phyloP scores from a whole-genome alignment of 2,797 vertebrate species.

The Lepus oiostolus region DNA sequence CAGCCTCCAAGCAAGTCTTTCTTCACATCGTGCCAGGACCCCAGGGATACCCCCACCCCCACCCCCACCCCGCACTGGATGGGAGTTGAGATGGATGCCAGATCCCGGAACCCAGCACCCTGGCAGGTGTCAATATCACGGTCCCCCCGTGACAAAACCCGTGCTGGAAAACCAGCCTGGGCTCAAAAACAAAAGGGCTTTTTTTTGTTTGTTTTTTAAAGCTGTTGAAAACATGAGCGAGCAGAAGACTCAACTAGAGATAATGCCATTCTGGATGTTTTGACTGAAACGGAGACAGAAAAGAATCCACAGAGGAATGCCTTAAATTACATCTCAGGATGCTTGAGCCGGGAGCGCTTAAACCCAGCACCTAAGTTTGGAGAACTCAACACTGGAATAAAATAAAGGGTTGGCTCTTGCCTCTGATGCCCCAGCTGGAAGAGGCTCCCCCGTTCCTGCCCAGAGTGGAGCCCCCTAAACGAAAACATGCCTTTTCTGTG shows the following conservation, averaged over 20 bases:
- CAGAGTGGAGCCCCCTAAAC: background rate
- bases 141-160: background rate
- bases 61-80: too few relatives aligned
- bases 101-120: rapidly evolving
- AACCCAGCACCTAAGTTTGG: background rate
- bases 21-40: background rate
- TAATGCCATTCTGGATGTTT: background rate
- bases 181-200: background rate
- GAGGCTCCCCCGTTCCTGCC: background rate
- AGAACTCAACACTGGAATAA: background rate
- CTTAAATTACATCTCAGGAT: background rate
- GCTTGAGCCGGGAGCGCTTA: background rate
- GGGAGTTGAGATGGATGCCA: background rate
- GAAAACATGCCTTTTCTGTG: background rate
- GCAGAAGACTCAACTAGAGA: background rate
- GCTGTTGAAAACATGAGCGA: background rate
- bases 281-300: background rate
- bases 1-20: background rate
- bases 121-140: conserved; percentile 18
- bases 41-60: too few relatives aligned
- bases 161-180: background rate
- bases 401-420: background rate
- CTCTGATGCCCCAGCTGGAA: background rate
- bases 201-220: too few relatives aligned
- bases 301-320: background rate